phyloP scores from a whole-genome alignment of 2,888 invertebrate genomes.

The Clusia tigrina region DNA sequence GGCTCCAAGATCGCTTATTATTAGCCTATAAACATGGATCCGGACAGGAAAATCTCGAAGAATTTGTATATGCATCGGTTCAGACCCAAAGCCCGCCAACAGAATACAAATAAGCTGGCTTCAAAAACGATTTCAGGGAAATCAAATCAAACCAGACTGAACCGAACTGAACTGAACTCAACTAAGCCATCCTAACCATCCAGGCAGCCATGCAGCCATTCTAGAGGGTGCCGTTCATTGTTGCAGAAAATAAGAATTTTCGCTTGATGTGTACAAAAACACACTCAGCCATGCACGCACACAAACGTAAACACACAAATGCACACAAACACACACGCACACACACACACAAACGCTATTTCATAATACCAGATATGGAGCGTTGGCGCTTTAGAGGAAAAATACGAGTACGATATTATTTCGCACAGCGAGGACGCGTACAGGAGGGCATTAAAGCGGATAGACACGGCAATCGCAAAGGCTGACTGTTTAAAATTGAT shows the following conservation, averaged over 20 bases:
- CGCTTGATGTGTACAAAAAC: slow-evolving; percentile 48
- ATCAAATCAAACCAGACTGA: slow-evolving; percentile 9
- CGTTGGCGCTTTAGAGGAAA: not conserved
- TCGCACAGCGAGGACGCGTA: slow-evolving; percentile 6
- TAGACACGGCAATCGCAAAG: not conserved
- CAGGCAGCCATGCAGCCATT: too few relatives aligned
- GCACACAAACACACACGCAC: slow-evolving; percentile 9
- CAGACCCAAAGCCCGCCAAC: too few relatives aligned
- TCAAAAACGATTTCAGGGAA: slow-evolving; percentile 11
- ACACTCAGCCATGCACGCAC: slow-evolving; percentile 5
- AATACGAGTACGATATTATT: slow-evolving; percentile 12
- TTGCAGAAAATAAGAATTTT: slow-evolving; percentile 55
- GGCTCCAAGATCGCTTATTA: too few relatives aligned
- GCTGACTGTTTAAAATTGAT: too few relatives aligned
- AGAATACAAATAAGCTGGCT: slow-evolving; percentile 17
- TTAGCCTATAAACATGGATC: too few relatives aligned
- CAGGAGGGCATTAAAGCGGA: not conserved
- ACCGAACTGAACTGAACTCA: slow-evolving; percentile 17
- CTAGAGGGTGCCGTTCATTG: slow-evolving; percentile 51
- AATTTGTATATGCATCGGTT: too few relatives aligned
- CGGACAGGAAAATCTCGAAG: too few relatives aligned
- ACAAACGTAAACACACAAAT: slow-evolving; percentile 3
- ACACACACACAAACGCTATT: not conserved
- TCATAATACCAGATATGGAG: not conserved
- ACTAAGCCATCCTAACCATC: too few relatives aligned